A percentile compares a stretch with the other conserved stretches of the same genome.
Conservation (phyloP, 2,888 invertebrate species). For the Monochamus alternatus region DNA sequence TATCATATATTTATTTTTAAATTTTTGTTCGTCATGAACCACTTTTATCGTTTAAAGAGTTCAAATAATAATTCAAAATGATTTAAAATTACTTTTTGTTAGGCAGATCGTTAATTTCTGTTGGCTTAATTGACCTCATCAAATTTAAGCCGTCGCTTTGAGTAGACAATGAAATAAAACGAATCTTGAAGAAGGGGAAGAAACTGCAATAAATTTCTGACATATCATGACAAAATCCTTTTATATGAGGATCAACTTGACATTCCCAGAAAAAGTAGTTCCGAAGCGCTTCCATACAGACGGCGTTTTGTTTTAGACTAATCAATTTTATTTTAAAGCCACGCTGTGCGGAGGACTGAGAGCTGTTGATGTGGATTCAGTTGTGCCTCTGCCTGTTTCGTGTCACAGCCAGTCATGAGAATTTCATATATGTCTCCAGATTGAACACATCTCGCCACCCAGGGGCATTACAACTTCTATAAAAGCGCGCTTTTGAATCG, state of each 20-base stretch:
- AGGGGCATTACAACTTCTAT: constrained; percentile 10
- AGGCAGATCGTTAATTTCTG: no score
- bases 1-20: no score
- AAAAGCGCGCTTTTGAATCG: constrained; percentile 14
- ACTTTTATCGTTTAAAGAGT: no score
- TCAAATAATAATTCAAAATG: no score
- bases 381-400: constrained; percentile 11
- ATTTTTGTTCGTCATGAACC: no score
- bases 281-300: neutral
- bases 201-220: neutral
- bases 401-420: constrained; percentile 20
- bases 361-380: constrained; percentile 14
- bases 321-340: constrained; percentile 15
- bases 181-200: neutral
- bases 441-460: constrained; percentile 18
- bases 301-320: constrained; percentile 7
- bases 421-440: constrained; percentile 21
- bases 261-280: neutral
- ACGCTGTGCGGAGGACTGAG: neutral
- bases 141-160: no score
- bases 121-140: no score
- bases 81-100: no score
- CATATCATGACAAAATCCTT: neutral
- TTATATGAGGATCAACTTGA: neutral
- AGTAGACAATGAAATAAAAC: no score